Base-by-base conservation (phyloP, 2,797 vertebrate species). In the Arctocebus calabarensis region DNA sequence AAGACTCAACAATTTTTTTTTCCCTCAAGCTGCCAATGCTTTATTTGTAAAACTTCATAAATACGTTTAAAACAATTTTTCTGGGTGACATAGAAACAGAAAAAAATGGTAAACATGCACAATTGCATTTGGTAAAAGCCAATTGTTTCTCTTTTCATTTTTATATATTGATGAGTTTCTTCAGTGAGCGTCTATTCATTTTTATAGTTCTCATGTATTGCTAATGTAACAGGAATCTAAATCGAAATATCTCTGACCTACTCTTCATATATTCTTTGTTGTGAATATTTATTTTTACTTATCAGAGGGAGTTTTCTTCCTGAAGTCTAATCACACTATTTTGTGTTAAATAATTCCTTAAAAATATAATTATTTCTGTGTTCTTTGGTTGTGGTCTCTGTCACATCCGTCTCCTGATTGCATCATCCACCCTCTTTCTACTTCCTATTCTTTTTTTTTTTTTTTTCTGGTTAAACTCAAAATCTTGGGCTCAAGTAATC, bases 11-110 rank as follows among this genome's bases (percentile, higher is more conserved):
- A 90, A 19, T 43, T 83, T 62, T 55, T 90, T 90, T 84, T 79
- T 20, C 43, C 94, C 62, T 34, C 61, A 92, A 84, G 13, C 43
- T 95, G 75, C 23, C 88, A 94, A 68, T 78, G 40, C 43, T 92
- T 94, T 91, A 90, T 88, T 94, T 52, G 86, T 59, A 95, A 95
- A 86, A 77, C 45, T 64, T 96, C 40, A 87, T 79, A 85, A 64
- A 52, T 75, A 94, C 27, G 25, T 78, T 97, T 48, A 81, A 86
- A 88, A 94, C 66, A 1, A n/a, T 22, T 62, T 95, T 96, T 66
- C 70, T 93, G 23, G 34, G 7, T 94, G 40, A 32, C 74, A 75
- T 77, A 74, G 84, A 85, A 91, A 84, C 57, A 75, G 13, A 84
- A 22, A 40, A 40, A 70, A 89, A 66, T 48, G 64, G 20, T 11